phyloP scores from a whole-genome alignment of 2,888 invertebrate genomes.

The Coenonympha glycerion region DNA sequence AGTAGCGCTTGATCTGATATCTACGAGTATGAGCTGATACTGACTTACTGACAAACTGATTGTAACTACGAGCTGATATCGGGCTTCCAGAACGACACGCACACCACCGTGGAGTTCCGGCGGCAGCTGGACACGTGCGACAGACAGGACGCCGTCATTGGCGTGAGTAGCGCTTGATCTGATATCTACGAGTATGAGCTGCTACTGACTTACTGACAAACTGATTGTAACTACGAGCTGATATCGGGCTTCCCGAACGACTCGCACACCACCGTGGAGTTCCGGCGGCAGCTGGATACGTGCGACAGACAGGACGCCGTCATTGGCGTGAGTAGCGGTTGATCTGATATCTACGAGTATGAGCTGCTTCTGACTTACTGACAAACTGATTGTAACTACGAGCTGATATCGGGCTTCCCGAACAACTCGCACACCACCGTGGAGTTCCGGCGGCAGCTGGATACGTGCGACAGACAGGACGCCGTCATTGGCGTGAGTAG shows the following conservation, averaged over 20 bases:
- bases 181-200: too few relatives aligned
- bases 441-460: constrained; percentile 85
- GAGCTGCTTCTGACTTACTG: too few relatives aligned
- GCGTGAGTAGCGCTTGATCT: constrained; percentile 73
- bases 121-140: constrained; percentile 90
- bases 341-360: neutral
- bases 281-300: constrained; percentile 86
- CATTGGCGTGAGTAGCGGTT: constrained; percentile 79
- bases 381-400: constrained; percentile 88
- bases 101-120: constrained; percentile 87
- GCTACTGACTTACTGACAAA: too few relatives aligned
- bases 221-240: constrained; percentile 89
- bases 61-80: constrained; percentile 88
- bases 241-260: constrained; percentile 88
- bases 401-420: constrained; percentile 87
- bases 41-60: too few relatives aligned
- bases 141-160: constrained; percentile 81
- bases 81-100: constrained; percentile 89
- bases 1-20: constrained; percentile 46
- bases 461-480: constrained; percentile 88
- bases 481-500: constrained; percentile 81
- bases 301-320: constrained; percentile 85
- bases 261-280: constrained; percentile 89
- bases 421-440: constrained; percentile 90
- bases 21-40: too few relatives aligned